Evolutionary conservation across 2,888 invertebrate species (phyloP), one percentile per base, ranked within the genome.

Genomic region (Pseudococcus jackbeardsleyi): DNA sequence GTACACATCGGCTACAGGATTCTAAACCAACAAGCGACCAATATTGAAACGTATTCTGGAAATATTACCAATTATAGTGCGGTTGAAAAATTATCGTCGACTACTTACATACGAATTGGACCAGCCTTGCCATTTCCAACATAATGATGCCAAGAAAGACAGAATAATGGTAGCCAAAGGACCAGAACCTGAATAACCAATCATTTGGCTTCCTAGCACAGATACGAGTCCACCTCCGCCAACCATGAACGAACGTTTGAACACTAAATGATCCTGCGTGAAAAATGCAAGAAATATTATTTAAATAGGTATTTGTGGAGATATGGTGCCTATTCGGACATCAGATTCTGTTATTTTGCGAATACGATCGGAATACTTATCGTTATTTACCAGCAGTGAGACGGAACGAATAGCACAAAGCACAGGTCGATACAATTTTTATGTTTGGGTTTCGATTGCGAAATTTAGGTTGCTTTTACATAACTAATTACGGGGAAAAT

Each of bases 211-310:
- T 72, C 94, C 94, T 91, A 95, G 93, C 88, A 94, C 93, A 0
- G 94, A 93, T 88, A 95, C 92, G 85, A 94, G 92, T 86, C 95
- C 95, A 85, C 94, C 94, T 86, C 93, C 92, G 85, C 94, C 92
- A 82, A 94, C 92, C 90, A 94, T 90, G 84, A 93, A 89, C 17
- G 88, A 84, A 15, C 90, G 88, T 89, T 90, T 90, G 8, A 90
- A 17, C 17, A 89, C 89, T 39, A 90, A 89, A 64, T 90, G 89
- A 68, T 89, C 85, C 90, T 90, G 89, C 11, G 11, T 33, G 22
- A 19, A 22, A 64, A 64, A 19, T 22, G 5, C 12, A 12, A 72
- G 7, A 33, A 72, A 26, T 54, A 54, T 54, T 54, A 3, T 33
- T 33, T 33, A 33, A n/a, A n/a, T n/a, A n/a, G n/a, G n/a, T n/a